phyloP scores from a whole-genome alignment of 2,113 vertebrate species.

The Misgurnus mizolepis region DNA sequence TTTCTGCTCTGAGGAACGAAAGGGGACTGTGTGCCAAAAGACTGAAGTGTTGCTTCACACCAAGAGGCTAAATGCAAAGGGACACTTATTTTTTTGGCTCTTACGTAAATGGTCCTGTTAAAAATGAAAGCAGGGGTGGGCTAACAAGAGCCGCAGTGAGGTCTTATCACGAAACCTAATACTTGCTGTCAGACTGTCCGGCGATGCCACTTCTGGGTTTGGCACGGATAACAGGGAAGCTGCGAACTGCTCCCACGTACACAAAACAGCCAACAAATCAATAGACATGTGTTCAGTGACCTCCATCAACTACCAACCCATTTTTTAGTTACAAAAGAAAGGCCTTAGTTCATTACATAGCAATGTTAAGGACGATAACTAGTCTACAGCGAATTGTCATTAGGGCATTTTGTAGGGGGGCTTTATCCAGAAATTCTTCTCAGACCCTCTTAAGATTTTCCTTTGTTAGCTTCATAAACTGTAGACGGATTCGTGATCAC shows the following conservation, averaged over 20 bases:
- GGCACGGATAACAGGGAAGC: neutral
- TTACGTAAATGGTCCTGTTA: neutral
- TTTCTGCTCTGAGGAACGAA: conserved; percentile 28
- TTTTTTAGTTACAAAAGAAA: neutral
- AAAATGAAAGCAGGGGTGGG: conserved; percentile 38
- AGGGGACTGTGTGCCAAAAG: conserved; percentile 38
- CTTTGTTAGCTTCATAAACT: no score
- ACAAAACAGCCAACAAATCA: conserved; percentile 63
- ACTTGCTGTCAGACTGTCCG: neutral
- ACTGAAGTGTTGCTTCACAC: conserved; percentile 23
- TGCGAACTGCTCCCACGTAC: conserved; percentile 45
- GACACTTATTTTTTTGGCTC: neutral
- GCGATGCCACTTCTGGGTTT: conserved; percentile 6
- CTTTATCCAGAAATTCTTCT: no score
- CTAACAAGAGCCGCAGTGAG: neutral
- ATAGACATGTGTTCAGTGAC: conserved; percentile 32
- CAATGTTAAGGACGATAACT: no score
- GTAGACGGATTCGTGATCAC: no score
- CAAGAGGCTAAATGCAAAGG: conserved; percentile 7
- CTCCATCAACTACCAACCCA: neutral
- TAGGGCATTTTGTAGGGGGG: no score
- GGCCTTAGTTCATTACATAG: no score
- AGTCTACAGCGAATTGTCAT: no score
- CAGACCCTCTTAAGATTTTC: no score
- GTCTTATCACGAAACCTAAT: conserved; percentile 55